Conservation (phyloP, 2,888 invertebrate genomes). For the Bursaphelenchus okinawaensis region DNA sequence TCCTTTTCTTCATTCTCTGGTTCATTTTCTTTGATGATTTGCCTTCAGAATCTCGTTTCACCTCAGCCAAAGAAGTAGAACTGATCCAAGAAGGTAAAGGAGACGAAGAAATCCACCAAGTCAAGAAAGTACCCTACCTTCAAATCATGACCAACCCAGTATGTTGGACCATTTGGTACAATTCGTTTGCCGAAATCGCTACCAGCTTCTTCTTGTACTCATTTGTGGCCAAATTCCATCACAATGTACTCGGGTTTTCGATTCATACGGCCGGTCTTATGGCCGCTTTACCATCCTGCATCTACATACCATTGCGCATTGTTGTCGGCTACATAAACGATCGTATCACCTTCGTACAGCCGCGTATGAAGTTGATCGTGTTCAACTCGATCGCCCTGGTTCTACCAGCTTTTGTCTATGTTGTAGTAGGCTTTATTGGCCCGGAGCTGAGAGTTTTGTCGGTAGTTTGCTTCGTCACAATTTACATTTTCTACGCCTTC, state of each 20-base stretch:
- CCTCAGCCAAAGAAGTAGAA: not conserved
- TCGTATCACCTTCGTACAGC: not conserved
- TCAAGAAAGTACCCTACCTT: not conserved
- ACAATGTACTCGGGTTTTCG: not conserved
- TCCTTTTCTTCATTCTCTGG: not conserved
- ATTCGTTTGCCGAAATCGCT: not conserved
- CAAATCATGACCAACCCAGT: not conserved
- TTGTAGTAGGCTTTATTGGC: not conserved
- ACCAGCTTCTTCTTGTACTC: not conserved
- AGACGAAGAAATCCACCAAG: not conserved
- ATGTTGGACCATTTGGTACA: not conserved
- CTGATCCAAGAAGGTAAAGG: not conserved
- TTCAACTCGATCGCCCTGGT: conserved; percentile 2
- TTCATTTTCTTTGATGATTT: not conserved
- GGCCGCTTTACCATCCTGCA: not conserved
- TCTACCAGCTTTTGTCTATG: not conserved
- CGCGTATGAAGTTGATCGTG: not conserved
- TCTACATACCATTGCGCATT: not conserved
- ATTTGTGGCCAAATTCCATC: not conserved
- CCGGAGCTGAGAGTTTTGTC: not conserved
- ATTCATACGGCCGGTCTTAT: not conserved
- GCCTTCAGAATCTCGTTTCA: not conserved
- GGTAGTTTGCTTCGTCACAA: not conserved
- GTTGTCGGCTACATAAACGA: not conserved
- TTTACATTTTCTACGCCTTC: not conserved